These are phyloP conservation scores for Avahi laniger DNA, from an alignment of 2,797 vertebrate genomes.

Conservation along the genomic window DNA sequence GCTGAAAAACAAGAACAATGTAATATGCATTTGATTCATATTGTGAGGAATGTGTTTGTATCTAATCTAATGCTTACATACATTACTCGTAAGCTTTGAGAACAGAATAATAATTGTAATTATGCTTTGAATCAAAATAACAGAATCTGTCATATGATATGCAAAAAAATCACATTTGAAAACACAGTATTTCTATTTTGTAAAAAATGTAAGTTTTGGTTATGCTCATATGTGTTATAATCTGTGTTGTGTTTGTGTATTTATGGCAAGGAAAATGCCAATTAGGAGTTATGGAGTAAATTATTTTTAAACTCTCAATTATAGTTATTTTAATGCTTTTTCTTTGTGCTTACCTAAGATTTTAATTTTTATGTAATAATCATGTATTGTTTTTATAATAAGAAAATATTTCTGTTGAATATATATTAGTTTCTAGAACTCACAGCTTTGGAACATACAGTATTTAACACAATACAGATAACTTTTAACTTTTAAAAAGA, in stretches of 20 bases:
- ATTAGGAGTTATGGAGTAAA: background rate
- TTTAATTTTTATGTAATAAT: constrained; percentile 6
- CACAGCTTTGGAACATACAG: background rate
- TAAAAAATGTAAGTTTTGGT: background rate
- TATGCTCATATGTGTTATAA: background rate
- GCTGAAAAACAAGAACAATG: constrained; percentile 39
- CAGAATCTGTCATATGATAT: constrained; percentile 64
- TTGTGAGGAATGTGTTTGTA: constrained; percentile 31
- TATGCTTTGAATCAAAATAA: constrained; percentile 71
- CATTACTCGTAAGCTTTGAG: constrained; percentile 61
- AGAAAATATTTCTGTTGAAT: background rate
- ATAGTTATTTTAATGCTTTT: background rate
- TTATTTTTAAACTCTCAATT: background rate
- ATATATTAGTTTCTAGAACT: constrained; percentile 5
- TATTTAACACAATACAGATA: background rate
- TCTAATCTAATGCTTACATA: constrained; percentile 60
- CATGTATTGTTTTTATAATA: background rate
- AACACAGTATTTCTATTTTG: background rate
- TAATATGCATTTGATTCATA: constrained; percentile 34
- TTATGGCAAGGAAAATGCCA: constrained; percentile 14
- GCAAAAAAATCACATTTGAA: background rate
- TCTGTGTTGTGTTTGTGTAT: background rate
- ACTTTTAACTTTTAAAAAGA: background rate
- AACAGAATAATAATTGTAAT: constrained; percentile 69
- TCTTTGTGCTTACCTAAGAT: background rate